These are phyloP conservation scores for Chelonus insularis DNA, from an alignment of 1,140 invertebrate species.

Conservation along the genomic window DNA sequence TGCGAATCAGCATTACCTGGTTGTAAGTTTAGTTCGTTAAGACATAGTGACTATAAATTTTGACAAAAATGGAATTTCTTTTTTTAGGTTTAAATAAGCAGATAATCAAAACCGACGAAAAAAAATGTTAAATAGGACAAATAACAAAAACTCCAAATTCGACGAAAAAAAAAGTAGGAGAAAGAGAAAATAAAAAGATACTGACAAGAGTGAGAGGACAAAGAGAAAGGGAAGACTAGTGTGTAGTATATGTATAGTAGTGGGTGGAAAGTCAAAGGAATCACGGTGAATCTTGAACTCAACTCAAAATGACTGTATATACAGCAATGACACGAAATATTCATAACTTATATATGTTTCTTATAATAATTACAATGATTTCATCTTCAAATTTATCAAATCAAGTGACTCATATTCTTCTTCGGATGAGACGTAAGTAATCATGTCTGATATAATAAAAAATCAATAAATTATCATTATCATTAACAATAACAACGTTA, in stretches of 20 bases:
- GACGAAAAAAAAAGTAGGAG: not conserved
- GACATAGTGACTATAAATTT: no score
- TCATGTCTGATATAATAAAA: not conserved
- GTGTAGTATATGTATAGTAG: not conserved
- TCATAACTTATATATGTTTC: not conserved
- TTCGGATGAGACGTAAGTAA: not conserved
- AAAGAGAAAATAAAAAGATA: not conserved
- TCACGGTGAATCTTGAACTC: not conserved
- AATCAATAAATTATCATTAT: not conserved
- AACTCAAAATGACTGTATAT: not conserved
- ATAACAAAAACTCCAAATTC: not conserved
- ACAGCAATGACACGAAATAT: not conserved
- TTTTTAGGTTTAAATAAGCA: no score
- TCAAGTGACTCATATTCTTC: not conserved
- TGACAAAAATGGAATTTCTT: no score
- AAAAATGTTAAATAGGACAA: no score
- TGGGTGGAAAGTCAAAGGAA: constrained; percentile 1
- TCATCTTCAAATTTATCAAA: not conserved
- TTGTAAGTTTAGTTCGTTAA: no score
- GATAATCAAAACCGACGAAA: no score
- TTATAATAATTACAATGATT: not conserved
- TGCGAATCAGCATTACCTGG: no score
- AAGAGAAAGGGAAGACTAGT: not conserved
- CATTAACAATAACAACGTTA: no score
- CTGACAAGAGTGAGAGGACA: not conserved